A percentile compares a stretch with the other conserved stretches of the same genome.
These are phyloP conservation scores for Pelusios castaneus DNA, from an alignment of 2,113 vertebrate species.

Conservation along the genomic window DNA sequence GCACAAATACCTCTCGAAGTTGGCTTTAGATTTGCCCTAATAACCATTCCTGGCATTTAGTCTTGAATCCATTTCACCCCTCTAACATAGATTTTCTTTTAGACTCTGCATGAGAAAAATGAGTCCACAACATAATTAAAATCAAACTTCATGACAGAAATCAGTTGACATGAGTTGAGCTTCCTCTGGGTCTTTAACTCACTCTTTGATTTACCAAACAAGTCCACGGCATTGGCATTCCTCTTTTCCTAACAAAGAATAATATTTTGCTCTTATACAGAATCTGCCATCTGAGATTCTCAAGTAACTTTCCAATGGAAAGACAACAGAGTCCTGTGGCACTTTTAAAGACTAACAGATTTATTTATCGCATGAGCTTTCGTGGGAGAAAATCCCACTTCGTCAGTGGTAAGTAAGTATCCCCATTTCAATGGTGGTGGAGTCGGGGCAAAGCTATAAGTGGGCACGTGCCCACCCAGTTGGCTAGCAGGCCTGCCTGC, in stretches of 20 bases:
- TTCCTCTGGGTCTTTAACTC: not conserved
- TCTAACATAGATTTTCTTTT: not conserved
- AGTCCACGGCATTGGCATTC: accelerated
- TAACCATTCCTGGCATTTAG: accelerated
- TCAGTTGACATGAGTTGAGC: not conserved
- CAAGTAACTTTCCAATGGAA: not conserved
- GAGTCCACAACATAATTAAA: not conserved
- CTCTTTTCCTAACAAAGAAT: not conserved
- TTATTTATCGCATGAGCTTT: no score
- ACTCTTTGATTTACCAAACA: not conserved
- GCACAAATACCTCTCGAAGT: accelerated
- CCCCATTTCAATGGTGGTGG: not conserved
- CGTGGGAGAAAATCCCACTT: no score
- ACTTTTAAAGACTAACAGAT: no score
- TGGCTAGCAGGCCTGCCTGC: no score
- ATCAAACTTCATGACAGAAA: not conserved
- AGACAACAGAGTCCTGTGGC: no score
- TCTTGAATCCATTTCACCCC: not conserved
- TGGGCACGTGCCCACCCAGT: no score
- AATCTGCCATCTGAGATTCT: not conserved
- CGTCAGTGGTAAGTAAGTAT: not conserved
- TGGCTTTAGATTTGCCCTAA: accelerated
- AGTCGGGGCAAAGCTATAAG: no score
- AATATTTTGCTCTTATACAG: not conserved
- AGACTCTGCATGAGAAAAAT: accelerated